phyloP scores from a whole-genome alignment of 2,888 invertebrate genomes.

The Trichacis sp. region DNA sequence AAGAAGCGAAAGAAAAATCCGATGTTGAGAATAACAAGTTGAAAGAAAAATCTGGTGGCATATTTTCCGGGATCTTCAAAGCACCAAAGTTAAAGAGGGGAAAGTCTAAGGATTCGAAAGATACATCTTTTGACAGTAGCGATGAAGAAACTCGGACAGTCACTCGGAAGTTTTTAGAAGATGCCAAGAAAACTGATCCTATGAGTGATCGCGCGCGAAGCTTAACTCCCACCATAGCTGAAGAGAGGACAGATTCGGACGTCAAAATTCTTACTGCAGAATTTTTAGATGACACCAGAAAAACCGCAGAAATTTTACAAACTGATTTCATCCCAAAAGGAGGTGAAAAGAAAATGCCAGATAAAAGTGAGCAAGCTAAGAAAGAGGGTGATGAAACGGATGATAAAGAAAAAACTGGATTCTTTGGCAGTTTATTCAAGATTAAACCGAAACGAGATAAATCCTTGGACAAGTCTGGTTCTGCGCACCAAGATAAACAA shows the following conservation, averaged over 20 bases:
- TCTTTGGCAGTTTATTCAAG: conserved; percentile 56
- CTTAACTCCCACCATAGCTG: conserved; percentile 16
- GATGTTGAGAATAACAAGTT: conserved; percentile 52
- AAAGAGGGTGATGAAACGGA: conserved; percentile 34
- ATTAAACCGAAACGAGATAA: conserved; percentile 48
- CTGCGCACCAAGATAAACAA: conserved; percentile 33
- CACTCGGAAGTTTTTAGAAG: conserved; percentile 50
- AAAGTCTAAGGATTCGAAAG: conserved; percentile 60
- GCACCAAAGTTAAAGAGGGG: conserved; percentile 58
- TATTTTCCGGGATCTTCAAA: conserved; percentile 64
- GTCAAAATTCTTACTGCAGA: conserved; percentile 62
- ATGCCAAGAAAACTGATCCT: conserved; percentile 44
- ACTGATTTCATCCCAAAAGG: conserved; percentile 28
- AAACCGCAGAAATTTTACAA: conserved; percentile 70
- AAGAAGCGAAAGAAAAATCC: conserved; percentile 44
- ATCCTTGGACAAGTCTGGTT: conserved; percentile 26
- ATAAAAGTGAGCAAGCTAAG: conserved; percentile 24
- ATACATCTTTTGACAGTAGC: conserved; percentile 61
- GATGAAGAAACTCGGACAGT: conserved; percentile 57
- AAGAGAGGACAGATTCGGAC: conserved; percentile 41
- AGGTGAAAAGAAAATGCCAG: too few species aligned
- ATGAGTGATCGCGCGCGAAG: conserved; percentile 21
- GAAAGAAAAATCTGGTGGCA: conserved; percentile 59
- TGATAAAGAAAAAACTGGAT: conserved; percentile 52
- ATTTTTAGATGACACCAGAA: conserved; percentile 64